phyloP scores from a whole-genome alignment of 2,113 vertebrate genomes.

The Probosciger aterrimus region DNA sequence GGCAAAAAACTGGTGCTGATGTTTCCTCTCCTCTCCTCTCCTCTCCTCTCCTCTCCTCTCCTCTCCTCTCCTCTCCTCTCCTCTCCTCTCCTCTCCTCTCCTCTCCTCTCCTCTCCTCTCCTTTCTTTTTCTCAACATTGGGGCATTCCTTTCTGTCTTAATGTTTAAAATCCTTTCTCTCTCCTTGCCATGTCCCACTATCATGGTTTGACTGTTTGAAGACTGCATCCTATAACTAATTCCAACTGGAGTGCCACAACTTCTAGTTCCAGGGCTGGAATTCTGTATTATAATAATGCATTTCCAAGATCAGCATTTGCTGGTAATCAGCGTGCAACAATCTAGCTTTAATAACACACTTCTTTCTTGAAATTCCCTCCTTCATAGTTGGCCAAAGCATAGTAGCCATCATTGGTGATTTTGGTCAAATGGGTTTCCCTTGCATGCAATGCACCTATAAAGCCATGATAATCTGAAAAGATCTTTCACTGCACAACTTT shows the following conservation, averaged over 20 bases:
- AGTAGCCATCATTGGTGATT: neutral
- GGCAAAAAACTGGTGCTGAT: neutral
- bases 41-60: too few relatives aligned
- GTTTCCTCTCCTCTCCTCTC: too few relatives aligned
- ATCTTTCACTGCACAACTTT: neutral
- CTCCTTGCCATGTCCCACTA: neutral
- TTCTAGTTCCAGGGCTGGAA: neutral
- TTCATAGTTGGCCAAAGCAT: neutral
- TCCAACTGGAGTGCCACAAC: neutral
- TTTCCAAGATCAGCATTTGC: neutral
- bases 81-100: too few relatives aligned
- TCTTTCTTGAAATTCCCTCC: neutral
- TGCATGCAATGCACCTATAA: neutral
- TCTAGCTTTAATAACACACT: neutral
- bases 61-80: neutral
- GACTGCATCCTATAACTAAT: neutral
- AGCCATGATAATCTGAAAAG: neutral
- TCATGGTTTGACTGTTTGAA: neutral
- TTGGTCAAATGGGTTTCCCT: neutral
- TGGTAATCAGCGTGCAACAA: neutral
- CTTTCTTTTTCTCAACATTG: neutral
- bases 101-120: too few relatives aligned
- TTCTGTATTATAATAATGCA: neutral
- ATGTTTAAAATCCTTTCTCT: neutral
- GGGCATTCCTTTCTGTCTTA: neutral